These are phyloP conservation scores for Drosophila lacicola DNA, from an alignment of 2,888 invertebrate genomes.

Conservation along the genomic window DNA sequence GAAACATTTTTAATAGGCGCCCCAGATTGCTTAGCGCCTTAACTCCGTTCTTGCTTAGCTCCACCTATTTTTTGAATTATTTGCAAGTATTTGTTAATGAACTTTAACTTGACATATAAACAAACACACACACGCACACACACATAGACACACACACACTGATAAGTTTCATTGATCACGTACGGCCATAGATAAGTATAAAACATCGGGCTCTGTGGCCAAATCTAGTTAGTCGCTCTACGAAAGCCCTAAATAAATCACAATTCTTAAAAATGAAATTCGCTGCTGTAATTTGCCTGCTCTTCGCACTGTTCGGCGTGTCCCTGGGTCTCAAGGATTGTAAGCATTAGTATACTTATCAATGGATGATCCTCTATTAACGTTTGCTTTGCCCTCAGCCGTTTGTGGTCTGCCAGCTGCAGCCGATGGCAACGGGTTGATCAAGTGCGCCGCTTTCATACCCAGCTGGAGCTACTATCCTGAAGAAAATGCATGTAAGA, in stretches of 20 bases:
- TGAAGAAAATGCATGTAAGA: conserved; percentile 45
- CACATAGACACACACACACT: conserved; percentile 4
- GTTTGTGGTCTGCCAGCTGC: conserved; percentile 34
- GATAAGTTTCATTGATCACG: conserved; percentile 5
- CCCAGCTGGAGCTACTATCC: conserved; percentile 43
- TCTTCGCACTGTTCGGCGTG: conserved; percentile 55
- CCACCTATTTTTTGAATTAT: conserved; percentile 27
- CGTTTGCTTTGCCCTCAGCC: conserved; percentile 15
- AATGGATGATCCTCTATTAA: not conserved
- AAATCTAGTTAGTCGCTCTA: conserved; percentile 43
- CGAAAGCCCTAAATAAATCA: conserved; percentile 4
- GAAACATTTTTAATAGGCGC: not conserved
- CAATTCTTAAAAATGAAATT: conserved; percentile 50
- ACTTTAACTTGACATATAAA: conserved; percentile 28
- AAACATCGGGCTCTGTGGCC: conserved; percentile 19
- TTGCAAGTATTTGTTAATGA: conserved; percentile 66
- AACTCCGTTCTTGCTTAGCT: not conserved
- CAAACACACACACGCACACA: conserved; percentile 1
- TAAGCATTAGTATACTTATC: conserved; percentile 26
- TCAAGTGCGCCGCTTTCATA: conserved; percentile 45
- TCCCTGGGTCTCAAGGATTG: conserved; percentile 61
- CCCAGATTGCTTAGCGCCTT: not conserved
- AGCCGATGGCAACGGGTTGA: conserved; percentile 53
- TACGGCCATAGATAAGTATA: conserved; percentile 41
- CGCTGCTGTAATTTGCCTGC: conserved; percentile 37